These are phyloP conservation scores for Gavialis gangeticus DNA, from an alignment of 2,113 vertebrate genomes.

Conservation along the genomic window DNA sequence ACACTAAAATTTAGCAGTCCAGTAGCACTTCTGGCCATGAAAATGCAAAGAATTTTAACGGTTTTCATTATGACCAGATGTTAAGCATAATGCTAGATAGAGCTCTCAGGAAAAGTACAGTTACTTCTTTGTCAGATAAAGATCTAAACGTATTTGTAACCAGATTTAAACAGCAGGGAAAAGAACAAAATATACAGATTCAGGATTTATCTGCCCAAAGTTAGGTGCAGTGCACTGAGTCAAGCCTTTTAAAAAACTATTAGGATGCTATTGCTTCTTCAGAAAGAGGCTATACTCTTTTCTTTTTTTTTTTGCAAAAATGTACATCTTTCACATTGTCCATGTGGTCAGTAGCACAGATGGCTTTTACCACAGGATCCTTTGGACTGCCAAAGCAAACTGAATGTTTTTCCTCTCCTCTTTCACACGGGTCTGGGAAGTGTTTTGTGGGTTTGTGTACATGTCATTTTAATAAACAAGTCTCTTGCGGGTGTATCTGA, in stretches of 20 bases:
- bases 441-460: background rate
- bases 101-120: constrained; percentile 24
- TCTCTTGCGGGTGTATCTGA: background rate
- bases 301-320: too few relatives aligned
- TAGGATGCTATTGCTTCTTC: too few relatives aligned
- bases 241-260: too few relatives aligned
- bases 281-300: too few relatives aligned
- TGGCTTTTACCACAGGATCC: background rate
- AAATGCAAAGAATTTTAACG: background rate
- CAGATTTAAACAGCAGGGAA: too few relatives aligned
- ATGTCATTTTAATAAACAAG: constrained; percentile 26
- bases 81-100: background rate
- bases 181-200: too few relatives aligned
- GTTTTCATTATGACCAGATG: background rate
- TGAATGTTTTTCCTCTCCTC: background rate
- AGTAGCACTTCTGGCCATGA: rapidly evolving
- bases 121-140: too few relatives aligned
- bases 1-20: rapidly evolving
- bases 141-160: too few relatives aligned
- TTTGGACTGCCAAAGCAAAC: background rate
- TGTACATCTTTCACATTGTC: too few relatives aligned
- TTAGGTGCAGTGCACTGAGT: too few relatives aligned
- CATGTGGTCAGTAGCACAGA: background rate
- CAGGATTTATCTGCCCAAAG: too few relatives aligned
- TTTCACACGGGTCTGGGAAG: background rate